Evolutionary conservation across 2,888 invertebrate genomes (phyloP).

Genomic region (Ectemnius continuus): DNA sequence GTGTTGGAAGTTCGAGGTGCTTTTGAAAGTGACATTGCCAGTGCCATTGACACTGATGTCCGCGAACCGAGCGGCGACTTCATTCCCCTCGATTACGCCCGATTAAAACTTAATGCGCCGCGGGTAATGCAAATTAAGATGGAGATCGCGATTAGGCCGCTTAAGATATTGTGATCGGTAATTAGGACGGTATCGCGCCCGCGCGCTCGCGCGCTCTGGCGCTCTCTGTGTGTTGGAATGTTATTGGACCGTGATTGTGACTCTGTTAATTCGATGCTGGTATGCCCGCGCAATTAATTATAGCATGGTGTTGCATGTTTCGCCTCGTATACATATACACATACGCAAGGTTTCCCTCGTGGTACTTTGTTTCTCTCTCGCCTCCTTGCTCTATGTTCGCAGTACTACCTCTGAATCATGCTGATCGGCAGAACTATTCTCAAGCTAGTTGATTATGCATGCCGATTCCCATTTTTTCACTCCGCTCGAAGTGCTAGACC

Average conservation of each 20-base stretch:
- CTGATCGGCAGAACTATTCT: no score
- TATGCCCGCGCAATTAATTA: slow-evolving; percentile 5
- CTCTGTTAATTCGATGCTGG: slow-evolving; percentile 3
- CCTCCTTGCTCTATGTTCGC: no score
- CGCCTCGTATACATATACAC: neutral
- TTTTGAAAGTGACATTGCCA: neutral
- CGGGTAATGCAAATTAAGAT: slow-evolving; percentile 10
- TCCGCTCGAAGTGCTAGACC: no score
- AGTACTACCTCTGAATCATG: no score
- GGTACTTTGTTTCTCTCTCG: neutral
- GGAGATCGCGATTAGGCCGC: neutral
- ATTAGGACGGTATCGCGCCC: slow-evolving; percentile 4
- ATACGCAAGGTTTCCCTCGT: neutral
- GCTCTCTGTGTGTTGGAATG: neutral
- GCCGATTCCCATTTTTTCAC: no score
- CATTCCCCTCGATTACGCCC: slow-evolving; percentile 5
- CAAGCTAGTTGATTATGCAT: no score
- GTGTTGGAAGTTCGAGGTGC: no score
- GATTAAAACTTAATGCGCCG: slow-evolving; percentile 5
- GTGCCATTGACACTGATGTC: slow-evolving; percentile 7
- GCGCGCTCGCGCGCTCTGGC: no score
- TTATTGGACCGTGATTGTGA: neutral
- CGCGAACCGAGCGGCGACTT: neutral
- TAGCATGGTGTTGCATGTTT: slow-evolving; percentile 4
- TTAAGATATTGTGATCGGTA: slow-evolving; percentile 10